phyloP scores from a whole-genome alignment of 1,140 invertebrate genomes.

The Papilio aristodemus region DNA sequence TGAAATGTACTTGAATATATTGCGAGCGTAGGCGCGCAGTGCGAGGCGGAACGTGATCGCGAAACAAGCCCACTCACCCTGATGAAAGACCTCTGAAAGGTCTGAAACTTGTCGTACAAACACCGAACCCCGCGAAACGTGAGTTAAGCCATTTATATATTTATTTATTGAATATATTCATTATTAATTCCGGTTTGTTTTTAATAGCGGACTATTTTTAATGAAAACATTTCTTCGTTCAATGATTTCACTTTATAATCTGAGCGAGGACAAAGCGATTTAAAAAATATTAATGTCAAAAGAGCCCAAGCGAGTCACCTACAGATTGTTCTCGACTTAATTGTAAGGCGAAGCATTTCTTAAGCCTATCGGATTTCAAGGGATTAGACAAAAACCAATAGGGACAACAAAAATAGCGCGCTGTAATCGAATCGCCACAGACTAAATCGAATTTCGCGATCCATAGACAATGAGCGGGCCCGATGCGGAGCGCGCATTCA shows the following conservation, averaged over 20 bases:
- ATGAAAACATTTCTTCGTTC: background rate
- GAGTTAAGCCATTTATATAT: no score
- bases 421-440: conserved; percentile 42
- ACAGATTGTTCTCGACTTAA: conserved; percentile 17
- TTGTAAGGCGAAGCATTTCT: conserved; percentile 18
- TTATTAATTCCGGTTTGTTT: no score
- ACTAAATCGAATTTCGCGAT: conserved; percentile 48
- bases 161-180: no score
- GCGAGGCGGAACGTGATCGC: no score
- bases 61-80: no score
- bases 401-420: conserved; percentile 37
- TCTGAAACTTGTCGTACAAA: no score
- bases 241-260: background rate
- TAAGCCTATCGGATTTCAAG: conserved; percentile 38
- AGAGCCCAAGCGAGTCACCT: conserved; percentile 9
- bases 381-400: conserved; percentile 40
- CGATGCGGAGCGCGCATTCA: conserved; percentile 34
- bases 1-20: no score
- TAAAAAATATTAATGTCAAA: conserved; percentile 18
- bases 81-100: no score
- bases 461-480: conserved; percentile 46
- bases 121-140: no score
- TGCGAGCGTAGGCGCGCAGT: no score
- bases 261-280: background rate
- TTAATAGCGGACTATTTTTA: background rate